Evolutionary conservation across 2,113 vertebrate genomes (phyloP).

Genomic region (Gracilinanus agilis): DNA sequence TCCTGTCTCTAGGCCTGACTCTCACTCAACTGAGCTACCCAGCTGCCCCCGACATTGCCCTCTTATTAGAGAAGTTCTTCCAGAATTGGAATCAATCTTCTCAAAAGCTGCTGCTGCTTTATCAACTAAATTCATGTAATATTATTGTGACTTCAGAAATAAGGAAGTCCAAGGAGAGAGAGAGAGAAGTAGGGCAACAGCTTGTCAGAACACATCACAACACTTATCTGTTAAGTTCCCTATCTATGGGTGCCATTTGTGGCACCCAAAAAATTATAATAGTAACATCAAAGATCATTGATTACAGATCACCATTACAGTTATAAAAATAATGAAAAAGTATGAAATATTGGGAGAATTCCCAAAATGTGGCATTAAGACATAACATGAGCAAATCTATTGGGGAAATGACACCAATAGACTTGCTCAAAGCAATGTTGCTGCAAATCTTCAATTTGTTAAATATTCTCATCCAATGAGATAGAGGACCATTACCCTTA

Average conservation of each 20-base stretch:
- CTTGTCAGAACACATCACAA: neutral
- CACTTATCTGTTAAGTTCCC: neutral
- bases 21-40: no score
- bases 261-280: neutral
- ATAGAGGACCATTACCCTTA: neutral
- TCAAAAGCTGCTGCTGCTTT: neutral
- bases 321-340: neutral
- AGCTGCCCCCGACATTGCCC: no score
- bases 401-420: neutral
- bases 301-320: neutral
- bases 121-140: neutral
- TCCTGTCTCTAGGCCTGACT: no score
- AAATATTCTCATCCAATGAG: neutral
- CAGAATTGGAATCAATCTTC: neutral
- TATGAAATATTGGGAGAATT: neutral
- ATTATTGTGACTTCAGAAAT: neutral
- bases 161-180: neutral
- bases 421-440: neutral
- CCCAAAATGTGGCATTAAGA: neutral
- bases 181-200: neutral
- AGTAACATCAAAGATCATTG: neutral
- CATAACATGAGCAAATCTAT: neutral
- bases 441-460: neutral
- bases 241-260: neutral
- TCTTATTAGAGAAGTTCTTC: neutral